Conservation (phyloP, 2,888 invertebrate genomes). For the Agrypnus murinus region DNA sequence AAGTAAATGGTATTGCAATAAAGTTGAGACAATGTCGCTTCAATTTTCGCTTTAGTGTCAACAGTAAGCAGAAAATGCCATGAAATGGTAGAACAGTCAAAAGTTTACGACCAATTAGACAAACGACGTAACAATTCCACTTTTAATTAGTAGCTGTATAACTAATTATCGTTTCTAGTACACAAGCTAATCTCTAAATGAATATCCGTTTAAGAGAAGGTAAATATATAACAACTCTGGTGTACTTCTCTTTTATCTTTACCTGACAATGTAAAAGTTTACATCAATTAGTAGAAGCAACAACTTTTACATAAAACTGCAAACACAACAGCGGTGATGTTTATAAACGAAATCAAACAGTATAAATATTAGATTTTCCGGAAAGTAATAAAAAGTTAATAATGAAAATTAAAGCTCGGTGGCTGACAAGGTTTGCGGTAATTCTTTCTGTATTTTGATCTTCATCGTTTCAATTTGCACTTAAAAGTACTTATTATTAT, state of each 20-base stretch:
- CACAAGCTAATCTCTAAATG: conserved; percentile 42
- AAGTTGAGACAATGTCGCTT: conserved; percentile 41
- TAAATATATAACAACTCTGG: conserved; percentile 36
- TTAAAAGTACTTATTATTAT: too few species aligned
- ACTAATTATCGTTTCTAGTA: conserved; percentile 57
- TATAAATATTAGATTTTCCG: too few species aligned
- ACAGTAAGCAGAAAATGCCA: conserved; percentile 48
- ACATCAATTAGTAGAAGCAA: conserved; percentile 19
- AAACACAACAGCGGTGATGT: too few species aligned
- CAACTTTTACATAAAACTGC: conserved; percentile 2
- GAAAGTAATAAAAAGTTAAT: too few species aligned
- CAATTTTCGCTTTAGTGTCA: conserved; percentile 47
- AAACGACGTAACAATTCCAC: conserved; percentile 61
- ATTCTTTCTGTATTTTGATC: too few species aligned
- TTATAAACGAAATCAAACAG: too few species aligned
- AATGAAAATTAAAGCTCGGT: too few species aligned
- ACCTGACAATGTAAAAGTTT: conserved; percentile 26
- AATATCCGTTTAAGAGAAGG: conserved; percentile 39
- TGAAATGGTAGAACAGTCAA: conserved; percentile 49
- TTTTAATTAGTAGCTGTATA: conserved; percentile 60
- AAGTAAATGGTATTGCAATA: conserved; percentile 39
- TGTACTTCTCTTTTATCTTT: conserved; percentile 34
- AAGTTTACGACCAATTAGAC: conserved; percentile 64
- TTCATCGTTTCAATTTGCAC: too few species aligned
- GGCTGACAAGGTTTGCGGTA: too few species aligned